phyloP scores from a whole-genome alignment of 2,113 vertebrate genomes.

The Garra rufa region DNA sequence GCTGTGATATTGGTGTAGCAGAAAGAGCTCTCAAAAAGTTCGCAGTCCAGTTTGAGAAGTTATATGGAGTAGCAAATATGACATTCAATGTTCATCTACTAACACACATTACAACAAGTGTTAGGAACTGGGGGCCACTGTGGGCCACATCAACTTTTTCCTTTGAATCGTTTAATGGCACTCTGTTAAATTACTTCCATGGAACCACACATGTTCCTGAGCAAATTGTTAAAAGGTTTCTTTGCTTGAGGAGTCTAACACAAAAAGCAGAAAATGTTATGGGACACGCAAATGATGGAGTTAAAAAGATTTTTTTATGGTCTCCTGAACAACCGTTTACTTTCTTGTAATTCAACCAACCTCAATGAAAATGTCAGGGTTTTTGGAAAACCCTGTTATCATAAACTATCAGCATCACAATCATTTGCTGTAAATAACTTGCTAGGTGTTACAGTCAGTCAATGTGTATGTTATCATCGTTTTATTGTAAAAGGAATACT shows the following conservation, averaged over 20 bases:
- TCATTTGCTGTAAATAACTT: neutral
- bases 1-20: too few relatives aligned
- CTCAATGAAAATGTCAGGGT: too few relatives aligned
- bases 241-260: slow-evolving; percentile 27
- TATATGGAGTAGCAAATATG: too few relatives aligned
- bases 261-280: slow-evolving; percentile 1
- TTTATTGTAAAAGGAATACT: too few relatives aligned
- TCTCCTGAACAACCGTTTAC: neutral
- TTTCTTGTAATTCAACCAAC: too few relatives aligned
- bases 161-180: slow-evolving; percentile 42
- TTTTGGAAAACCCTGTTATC: neutral
- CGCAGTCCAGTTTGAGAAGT: too few relatives aligned
- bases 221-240: slow-evolving; percentile 32
- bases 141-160: slow-evolving; percentile 53
- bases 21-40: too few relatives aligned
- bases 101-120: slow-evolving; percentile 27
- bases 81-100: too few relatives aligned
- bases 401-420: neutral
- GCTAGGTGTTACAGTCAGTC: too few relatives aligned
- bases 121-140: slow-evolving; percentile 45
- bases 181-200: slow-evolving; percentile 43
- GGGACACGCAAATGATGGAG: too few relatives aligned
- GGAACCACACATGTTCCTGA: slow-evolving; percentile 51
- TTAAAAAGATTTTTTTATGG: too few relatives aligned
- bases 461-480: too few relatives aligned